Evolutionary conservation across 2,113 vertebrate species (phyloP).

Genomic region (Sylvilagus bachmani): DNA sequence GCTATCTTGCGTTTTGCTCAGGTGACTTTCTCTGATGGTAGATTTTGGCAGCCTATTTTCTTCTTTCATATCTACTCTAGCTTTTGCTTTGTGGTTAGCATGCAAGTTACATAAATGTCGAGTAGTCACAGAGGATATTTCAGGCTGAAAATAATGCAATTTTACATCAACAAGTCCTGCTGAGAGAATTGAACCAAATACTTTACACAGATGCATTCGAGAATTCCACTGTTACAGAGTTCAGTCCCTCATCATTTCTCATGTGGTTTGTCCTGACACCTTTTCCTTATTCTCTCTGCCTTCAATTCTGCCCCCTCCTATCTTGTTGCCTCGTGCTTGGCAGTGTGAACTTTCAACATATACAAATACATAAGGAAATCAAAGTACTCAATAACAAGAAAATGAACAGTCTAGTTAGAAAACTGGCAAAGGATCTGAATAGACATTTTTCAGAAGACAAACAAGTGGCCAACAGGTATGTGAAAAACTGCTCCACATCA

Average conservation of each 20-base stretch:
- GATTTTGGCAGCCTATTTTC: neutral
- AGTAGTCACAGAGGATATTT: neutral
- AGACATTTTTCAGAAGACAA: neutral
- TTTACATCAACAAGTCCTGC: neutral
- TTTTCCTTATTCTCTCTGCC: neutral
- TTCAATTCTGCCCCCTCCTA: neutral
- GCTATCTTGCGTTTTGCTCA: neutral
- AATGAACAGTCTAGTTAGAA: neutral
- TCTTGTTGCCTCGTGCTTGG: neutral
- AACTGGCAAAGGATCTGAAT: neutral
- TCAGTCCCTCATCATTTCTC: neutral
- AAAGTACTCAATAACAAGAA: neutral
- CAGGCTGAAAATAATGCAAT: neutral
- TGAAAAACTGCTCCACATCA: neutral
- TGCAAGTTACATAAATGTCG: neutral
- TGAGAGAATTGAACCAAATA: neutral
- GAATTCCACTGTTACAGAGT: neutral
- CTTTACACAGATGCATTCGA: neutral
- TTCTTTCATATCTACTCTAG: neutral
- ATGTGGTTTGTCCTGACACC: neutral
- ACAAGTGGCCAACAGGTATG: neutral
- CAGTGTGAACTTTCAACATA: slow-evolving; percentile 23
- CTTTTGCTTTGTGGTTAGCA: neutral
- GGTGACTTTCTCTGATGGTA: neutral
- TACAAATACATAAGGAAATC: neutral